A percentile compares a stretch with the other conserved stretches of the same genome.
Conservation (phyloP, 2,888 invertebrate species). For the Dysmachus trigonus region DNA sequence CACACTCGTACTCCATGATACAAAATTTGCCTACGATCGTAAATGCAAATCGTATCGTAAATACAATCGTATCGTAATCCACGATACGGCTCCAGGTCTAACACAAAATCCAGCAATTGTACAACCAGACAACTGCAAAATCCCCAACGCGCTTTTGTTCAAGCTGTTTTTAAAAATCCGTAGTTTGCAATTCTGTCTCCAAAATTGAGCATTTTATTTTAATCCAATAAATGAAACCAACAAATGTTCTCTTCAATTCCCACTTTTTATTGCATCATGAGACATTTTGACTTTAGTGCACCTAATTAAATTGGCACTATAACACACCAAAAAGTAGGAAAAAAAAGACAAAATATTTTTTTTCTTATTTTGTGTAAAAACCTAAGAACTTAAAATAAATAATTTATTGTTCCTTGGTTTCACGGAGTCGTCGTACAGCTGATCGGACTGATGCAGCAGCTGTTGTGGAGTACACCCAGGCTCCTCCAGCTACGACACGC, state of each 20-base stretch:
- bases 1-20: too few relatives aligned
- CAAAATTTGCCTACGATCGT: too few relatives aligned
- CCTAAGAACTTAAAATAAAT: conserved; percentile 15
- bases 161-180: too few relatives aligned
- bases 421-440: conserved; percentile 95
- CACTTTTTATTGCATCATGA: not conserved
- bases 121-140: too few relatives aligned
- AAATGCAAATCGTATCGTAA: too few relatives aligned
- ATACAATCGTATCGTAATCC: too few relatives aligned
- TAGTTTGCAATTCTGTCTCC: too few relatives aligned
- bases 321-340: conserved; percentile 12
- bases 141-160: too few relatives aligned
- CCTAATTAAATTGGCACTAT: not conserved
- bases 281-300: not conserved
- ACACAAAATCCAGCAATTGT: too few relatives aligned
- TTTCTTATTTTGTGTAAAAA: not conserved
- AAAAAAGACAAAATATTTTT: not conserved
- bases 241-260: not conserved
- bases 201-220: too few relatives aligned
- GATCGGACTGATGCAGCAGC: conserved; percentile 98
- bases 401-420: conserved; percentile 69
- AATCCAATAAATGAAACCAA: not conserved
- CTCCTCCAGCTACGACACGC: conserved; percentile 97
- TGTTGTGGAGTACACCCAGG: conserved; percentile 98
- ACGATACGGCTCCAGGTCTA: too few relatives aligned